A percentile compares a stretch with the other conserved stretches of the same genome.
Evolutionary conservation across 2,797 vertebrate genomes (phyloP).

Genomic region (Pangasius sanitwongsei): DNA sequence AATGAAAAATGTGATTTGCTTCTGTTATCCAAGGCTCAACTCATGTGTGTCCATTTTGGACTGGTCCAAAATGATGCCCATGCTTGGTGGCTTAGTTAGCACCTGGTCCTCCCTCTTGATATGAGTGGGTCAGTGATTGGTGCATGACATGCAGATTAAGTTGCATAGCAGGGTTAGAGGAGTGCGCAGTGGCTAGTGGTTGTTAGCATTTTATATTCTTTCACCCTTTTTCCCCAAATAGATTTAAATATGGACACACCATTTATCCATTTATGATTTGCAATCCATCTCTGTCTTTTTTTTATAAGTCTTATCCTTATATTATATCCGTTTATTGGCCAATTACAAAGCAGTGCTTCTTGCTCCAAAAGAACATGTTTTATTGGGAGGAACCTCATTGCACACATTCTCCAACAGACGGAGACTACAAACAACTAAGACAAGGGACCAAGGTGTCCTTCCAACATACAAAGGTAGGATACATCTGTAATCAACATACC

Average conservation of each 20-base stretch:
- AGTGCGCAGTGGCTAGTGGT: constrained; percentile 55
- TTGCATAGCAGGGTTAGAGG: constrained; percentile 69
- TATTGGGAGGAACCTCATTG: constrained; percentile 40
- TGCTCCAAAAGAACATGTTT: constrained; percentile 34
- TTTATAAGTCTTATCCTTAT: background rate
- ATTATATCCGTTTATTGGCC: background rate
- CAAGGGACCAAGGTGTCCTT: constrained; percentile 44
- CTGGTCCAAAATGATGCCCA: constrained; percentile 33
- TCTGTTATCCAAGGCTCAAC: constrained; percentile 20
- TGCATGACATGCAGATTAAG: constrained; percentile 69
- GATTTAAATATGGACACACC: constrained; percentile 31
- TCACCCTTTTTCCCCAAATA: constrained; percentile 56
- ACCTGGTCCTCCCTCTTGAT: constrained; percentile 73
- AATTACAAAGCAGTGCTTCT: constrained; percentile 43
- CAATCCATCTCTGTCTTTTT: background rate
- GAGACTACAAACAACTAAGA: constrained; percentile 47
- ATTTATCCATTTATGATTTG: constrained; percentile 9
- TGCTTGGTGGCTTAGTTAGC: constrained; percentile 61
- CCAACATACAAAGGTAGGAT: constrained; percentile 65
- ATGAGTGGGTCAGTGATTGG: constrained; percentile 59
- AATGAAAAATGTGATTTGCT: constrained; percentile 3
- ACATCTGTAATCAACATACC: constrained; percentile 74
- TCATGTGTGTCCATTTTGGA: constrained; percentile 37
- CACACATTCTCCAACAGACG: constrained; percentile 50
- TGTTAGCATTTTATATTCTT: constrained; percentile 68